Evolutionary conservation across 2,797 vertebrate genomes (phyloP), one percentile per base, ranked within the genome.

Genomic region (Anisognathus igniventris): DNA sequence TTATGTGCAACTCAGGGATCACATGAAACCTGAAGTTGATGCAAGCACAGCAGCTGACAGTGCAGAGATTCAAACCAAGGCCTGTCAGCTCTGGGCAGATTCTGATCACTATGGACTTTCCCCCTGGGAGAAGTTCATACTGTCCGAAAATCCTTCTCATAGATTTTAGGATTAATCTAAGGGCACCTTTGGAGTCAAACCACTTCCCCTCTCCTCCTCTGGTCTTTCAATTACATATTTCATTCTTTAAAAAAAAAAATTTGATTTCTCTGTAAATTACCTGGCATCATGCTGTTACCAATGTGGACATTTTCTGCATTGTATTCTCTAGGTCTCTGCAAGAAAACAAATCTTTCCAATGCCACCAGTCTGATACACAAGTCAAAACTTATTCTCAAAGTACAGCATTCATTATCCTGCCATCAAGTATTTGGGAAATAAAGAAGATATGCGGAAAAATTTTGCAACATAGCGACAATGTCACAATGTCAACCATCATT

Each of bases 1-100:
- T 93, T 95, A 89, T 61, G 61, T 80, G 72, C 54, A 92, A 74
- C 84, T 93, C 65, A 25, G 37, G 35, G 42, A 92, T 75, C 72
- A 48, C 58, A 51, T 42, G 61, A 90, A 82, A 86, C 70, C 48
- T 83, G 14, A 78, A 75, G 68, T 1, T 86, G 79, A 70, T 53
- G 65, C 67, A 94, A 47, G 35, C 54, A 47, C 1, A 71, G 84
- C 57, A 68, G 45, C 37, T 5, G 2, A 44, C 54, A 86, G 22
- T 15, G 31, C 81, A 53, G 17, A 35, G 30, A 67, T 64, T 33
- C 84, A 95, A 87, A 85, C 35, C 0, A 30, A 80, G 78, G 37
- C 0, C 1, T 31, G 35, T 67, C 81, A 68, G 4, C 58, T 65
- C 65, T 54, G 58, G 31, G 50, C 33, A 80, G 74, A 83, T 79